phyloP scores from a whole-genome alignment of 2,888 invertebrate genomes.

The Pterobdella sp. region DNA sequence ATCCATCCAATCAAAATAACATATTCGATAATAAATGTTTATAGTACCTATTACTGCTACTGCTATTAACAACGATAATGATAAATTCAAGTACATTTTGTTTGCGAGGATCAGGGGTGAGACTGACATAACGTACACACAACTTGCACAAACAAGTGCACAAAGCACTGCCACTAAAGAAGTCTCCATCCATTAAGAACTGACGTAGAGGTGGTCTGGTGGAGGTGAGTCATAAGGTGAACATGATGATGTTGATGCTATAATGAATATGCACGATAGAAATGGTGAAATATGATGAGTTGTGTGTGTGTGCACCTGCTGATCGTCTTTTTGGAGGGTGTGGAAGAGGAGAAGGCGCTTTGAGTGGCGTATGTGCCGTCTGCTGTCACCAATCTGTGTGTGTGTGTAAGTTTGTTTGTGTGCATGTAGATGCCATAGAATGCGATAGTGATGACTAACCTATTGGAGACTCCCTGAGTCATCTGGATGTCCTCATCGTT shows the following conservation, averaged over 20 bases:
- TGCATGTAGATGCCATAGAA: background rate
- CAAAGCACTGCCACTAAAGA: constrained; percentile 85
- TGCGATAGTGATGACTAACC: background rate
- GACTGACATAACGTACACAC: constrained; percentile 63
- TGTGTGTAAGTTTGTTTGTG: background rate
- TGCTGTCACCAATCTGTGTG: constrained; percentile 77
- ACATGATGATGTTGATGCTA: constrained; percentile 9
- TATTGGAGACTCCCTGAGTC: constrained; percentile 38
- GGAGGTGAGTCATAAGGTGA: background rate
- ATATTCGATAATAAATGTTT: too few species aligned
- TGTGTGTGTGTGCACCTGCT: constrained; percentile 40
- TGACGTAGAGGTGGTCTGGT: constrained; percentile 69
- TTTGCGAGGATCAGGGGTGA: constrained; percentile 45
- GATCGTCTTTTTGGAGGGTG: constrained; percentile 43
- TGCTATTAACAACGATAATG: too few species aligned
- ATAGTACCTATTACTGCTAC: too few species aligned
- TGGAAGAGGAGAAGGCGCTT: constrained; percentile 76
- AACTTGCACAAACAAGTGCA: constrained; percentile 85
- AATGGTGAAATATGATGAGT: background rate
- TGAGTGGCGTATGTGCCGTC: constrained; percentile 99
- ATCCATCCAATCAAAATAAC: too few species aligned
- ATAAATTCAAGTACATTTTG: constrained; percentile 51
- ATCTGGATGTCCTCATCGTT: constrained; percentile 36
- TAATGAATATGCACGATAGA: background rate
- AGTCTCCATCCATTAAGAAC: constrained; percentile 86